Percentiles rank a stretch among this genome's conserved stretches.
Evolutionary conservation across 2,888 invertebrate genomes (phyloP).

Genomic region (Hirtodrosophila histrioides): DNA sequence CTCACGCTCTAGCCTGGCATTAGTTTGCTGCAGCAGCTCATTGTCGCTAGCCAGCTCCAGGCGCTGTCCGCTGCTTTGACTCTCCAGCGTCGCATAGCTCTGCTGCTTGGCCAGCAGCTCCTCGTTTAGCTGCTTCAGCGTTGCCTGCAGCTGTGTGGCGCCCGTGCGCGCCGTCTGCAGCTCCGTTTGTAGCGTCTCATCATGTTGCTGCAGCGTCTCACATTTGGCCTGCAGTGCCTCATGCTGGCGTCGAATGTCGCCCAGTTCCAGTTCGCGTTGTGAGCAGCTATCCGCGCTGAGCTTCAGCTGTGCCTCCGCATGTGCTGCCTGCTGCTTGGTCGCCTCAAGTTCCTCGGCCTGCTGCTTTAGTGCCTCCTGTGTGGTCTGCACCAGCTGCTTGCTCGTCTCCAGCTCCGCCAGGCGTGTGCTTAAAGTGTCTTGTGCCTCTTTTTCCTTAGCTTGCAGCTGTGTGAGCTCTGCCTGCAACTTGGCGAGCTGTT

Average conservation of each 20-base stretch:
- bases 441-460: conserved; percentile 12
- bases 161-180: conserved; percentile 77
- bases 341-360: conserved; percentile 49
- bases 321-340: conserved; percentile 20
- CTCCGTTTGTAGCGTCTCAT: conserved; percentile 82
- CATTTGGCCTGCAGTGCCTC: conserved; percentile 61
- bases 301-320: conserved; percentile 60
- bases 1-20: conserved; percentile 80
- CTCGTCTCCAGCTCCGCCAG: conserved; percentile 23
- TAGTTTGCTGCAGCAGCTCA: conserved; percentile 68
- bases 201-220: conserved; percentile 51
- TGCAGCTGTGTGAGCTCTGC: conserved; percentile 40
- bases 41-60: conserved; percentile 66
- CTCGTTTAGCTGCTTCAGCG: conserved; percentile 78
- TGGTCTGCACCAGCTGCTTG: conserved; percentile 48
- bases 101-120: conserved; percentile 67
- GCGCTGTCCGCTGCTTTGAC: conserved; percentile 49
- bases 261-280: conserved; percentile 76
- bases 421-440: conserved; percentile 11
- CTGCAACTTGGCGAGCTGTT: conserved; percentile 47
- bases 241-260: conserved; percentile 65
- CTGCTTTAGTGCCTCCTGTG: conserved; percentile 54
- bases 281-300: conserved; percentile 43
- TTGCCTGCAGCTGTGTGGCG: conserved; percentile 51
- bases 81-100: conserved; percentile 48